Conservation (phyloP, 2,113 vertebrate species). For the Crotalus tigris region DNA sequence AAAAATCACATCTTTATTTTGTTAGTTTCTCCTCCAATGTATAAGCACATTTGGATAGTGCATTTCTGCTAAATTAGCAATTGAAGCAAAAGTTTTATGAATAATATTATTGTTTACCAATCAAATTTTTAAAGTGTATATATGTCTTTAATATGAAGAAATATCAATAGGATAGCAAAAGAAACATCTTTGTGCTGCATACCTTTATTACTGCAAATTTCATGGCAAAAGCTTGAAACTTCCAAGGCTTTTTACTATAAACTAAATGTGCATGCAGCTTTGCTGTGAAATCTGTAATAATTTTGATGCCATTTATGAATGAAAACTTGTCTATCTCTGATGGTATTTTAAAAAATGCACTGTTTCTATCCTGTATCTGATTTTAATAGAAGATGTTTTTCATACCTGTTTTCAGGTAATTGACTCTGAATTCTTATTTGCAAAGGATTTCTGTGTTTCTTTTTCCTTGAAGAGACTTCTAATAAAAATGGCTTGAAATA, state of each 20-base stretch:
- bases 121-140: slow-evolving; percentile 67
- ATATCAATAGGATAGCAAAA: slow-evolving; percentile 63
- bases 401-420: slow-evolving; percentile 73
- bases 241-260: slow-evolving; percentile 74
- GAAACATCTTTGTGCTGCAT: slow-evolving; percentile 70
- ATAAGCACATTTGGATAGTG: slow-evolving; percentile 63
- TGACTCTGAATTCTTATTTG: slow-evolving; percentile 77
- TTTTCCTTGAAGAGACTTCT: slow-evolving; percentile 80
- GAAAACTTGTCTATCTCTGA: slow-evolving; percentile 76
- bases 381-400: slow-evolving; percentile 76
- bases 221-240: slow-evolving; percentile 72
- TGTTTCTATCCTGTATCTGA: slow-evolving; percentile 83
- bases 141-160: slow-evolving; percentile 70
- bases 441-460: slow-evolving; percentile 76
- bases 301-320: slow-evolving; percentile 75
- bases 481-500: slow-evolving; percentile 93
- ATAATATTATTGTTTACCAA: slow-evolving; percentile 69
- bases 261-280: slow-evolving; percentile 76
- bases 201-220: slow-evolving; percentile 74
- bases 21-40: slow-evolving; percentile 48
- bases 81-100: slow-evolving; percentile 77
- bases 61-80: slow-evolving; percentile 70
- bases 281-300: slow-evolving; percentile 72
- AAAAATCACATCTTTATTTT: slow-evolving; percentile 47
- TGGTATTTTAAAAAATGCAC: slow-evolving; percentile 74